These are phyloP conservation scores for Venustaconcha ellipsiformis DNA, from an alignment of 1,140 invertebrate genomes.

Conservation along the genomic window DNA sequence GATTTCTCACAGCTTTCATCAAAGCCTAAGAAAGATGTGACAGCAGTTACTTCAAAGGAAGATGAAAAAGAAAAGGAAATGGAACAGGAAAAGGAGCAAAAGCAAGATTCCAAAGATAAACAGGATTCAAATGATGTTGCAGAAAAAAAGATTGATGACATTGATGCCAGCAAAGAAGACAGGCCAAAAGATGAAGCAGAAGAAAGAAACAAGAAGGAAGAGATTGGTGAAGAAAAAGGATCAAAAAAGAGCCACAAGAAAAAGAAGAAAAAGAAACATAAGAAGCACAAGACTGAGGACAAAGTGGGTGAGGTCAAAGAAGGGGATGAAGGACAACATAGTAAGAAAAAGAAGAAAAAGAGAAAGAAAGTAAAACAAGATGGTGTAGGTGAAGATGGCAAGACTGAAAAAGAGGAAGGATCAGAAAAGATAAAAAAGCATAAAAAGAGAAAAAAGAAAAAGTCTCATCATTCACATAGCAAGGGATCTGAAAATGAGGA, in stretches of 20 bases:
- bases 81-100: too few species aligned
- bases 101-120: too few species aligned
- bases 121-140: neutral
- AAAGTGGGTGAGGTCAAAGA: conserved; percentile 16
- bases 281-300: conserved; percentile 27
- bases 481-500: conserved; percentile 29
- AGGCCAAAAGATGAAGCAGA: conserved; percentile 4
- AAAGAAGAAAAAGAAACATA: conserved; percentile 25
- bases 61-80: too few species aligned
- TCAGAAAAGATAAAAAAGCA: conserved; percentile 43
- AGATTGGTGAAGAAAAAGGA: conserved; percentile 10
- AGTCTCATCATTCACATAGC: conserved; percentile 32
- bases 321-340: conserved; percentile 10
- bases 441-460: conserved; percentile 37
- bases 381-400: conserved; percentile 21
- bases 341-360: conserved; percentile 38
- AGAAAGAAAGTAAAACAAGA: conserved; percentile 41
- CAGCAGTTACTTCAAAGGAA: too few species aligned
- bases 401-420: conserved; percentile 14
- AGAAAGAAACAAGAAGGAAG: conserved; percentile 8
- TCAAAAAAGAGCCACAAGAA: conserved; percentile 38
- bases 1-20: conserved; percentile 37
- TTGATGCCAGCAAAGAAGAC: conserved; percentile 8
- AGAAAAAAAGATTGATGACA: conserved; percentile 1
- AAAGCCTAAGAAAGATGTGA: conserved; percentile 1